Percentiles rank a stretch among this genome's conserved stretches.
phyloP scores from a whole-genome alignment of 92 coral and sea anemone genomes.

The Porites rus region DNA sequence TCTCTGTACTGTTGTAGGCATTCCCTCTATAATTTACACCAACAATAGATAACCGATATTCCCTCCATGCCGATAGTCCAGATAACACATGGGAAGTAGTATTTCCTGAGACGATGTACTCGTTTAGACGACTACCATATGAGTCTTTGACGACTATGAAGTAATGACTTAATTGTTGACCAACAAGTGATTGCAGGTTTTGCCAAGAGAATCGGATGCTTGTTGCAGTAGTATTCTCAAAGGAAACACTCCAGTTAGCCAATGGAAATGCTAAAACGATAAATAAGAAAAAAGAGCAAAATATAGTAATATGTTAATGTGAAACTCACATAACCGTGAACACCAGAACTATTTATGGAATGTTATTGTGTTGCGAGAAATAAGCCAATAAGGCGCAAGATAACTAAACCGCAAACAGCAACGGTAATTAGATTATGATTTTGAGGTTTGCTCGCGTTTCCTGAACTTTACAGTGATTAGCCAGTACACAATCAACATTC shows the following conservation, averaged over 20 bases:
- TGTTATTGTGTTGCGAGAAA: too few species aligned
- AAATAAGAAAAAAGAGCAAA: background rate
- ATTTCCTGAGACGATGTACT: background rate
- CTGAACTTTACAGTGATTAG: too few species aligned
- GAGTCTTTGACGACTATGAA: background rate
- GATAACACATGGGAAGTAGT: background rate
- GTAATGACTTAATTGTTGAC: background rate
- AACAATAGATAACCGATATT: background rate
- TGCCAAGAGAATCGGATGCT: background rate
- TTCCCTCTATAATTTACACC: background rate
- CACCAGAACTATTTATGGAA: too few species aligned
- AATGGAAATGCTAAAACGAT: background rate
- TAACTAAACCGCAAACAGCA: too few species aligned
- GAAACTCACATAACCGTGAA: too few species aligned
- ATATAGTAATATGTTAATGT: too few species aligned
- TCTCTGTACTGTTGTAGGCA: background rate
- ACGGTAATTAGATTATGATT: too few species aligned
- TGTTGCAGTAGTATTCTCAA: background rate
- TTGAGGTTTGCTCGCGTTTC: too few species aligned
- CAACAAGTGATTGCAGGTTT: background rate
- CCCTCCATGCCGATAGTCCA: background rate
- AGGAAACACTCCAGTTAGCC: slow-evolving; percentile 2
- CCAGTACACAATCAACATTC: too few species aligned
- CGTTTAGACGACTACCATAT: background rate
- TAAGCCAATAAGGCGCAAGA: too few species aligned